Base-by-base conservation (phyloP, 1,140 invertebrate genomes). In the Drosophila subobscura region DNA sequence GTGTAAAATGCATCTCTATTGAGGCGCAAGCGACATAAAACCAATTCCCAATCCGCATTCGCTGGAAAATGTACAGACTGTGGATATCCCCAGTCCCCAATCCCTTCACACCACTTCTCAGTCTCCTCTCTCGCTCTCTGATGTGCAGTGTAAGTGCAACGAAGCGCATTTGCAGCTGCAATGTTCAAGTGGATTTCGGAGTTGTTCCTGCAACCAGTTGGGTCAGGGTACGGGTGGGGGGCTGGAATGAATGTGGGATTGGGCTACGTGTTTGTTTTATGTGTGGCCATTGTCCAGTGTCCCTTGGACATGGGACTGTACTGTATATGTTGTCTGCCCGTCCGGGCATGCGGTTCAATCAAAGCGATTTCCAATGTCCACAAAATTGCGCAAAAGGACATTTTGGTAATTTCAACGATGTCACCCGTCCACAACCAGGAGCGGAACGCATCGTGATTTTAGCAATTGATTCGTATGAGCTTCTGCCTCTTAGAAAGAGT, bases 281-380 rank as follows among this genome's bases (percentile, higher is more conserved):
- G 77, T 85, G 81, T 64, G 81, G 73, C 81, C 65, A 85, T 86
- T 85, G 81, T 85, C 84, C 77, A 81, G 81, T 33, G 67, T 37
- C 71, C 71, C 60, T 40, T 51, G 70, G 60, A 74, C 71, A 65
- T 22, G 44, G 44, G 47, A 57, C 41, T 45, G 58, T 77, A 37
- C 20, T 55, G 58, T 81, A 68, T 67, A 45, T 80, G 77, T 72
- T 77, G 81, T 86, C 73, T 68, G 58, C 75, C 59, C 41, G 29
- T 61, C 61, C 61, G 59, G 51, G 72, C 72, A 83, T 88, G 83
- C 83, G 83, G 83, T 88, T 88, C 83, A 88, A 88, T 88, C 83
- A 88, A 88, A 88, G 83, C 83, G 83, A 88, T 88, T 88, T 88
- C 73, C 83, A 89, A 88, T 88, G 83, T 88, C 83, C 83, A 83